Conservation (phyloP, 1,140 invertebrate species). For the Daktulosphaira vitifoliae region DNA sequence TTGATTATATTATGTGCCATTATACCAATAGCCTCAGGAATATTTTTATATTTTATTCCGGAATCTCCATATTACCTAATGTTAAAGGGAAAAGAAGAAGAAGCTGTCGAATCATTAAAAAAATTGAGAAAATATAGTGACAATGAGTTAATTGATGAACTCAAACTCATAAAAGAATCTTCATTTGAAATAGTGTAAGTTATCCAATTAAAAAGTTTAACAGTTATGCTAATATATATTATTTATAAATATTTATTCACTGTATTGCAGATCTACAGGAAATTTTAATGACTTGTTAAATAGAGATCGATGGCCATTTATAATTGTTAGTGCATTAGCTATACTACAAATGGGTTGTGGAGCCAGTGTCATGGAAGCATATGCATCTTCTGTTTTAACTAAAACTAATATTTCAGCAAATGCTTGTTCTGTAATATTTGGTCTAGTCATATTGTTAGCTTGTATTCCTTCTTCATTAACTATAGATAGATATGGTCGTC, state of each 20-base stretch:
- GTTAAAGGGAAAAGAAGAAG: conserved; percentile 50
- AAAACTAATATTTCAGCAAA: conserved; percentile 47
- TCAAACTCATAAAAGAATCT: conserved; percentile 33
- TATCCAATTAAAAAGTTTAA: conserved; percentile 48
- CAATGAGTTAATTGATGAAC: conserved; percentile 30
- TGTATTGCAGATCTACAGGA: background rate
- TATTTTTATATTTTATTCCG: conserved; percentile 64
- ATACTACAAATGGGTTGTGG: conserved; percentile 67
- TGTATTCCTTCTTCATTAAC: conserved; percentile 54
- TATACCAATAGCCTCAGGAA: conserved; percentile 54
- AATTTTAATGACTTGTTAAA: conserved; percentile 35
- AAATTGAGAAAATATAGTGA: conserved; percentile 50
- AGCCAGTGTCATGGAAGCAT: conserved; percentile 63
- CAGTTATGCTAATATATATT: no score
- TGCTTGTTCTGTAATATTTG: conserved; percentile 56
- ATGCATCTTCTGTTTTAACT: conserved; percentile 50
- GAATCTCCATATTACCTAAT: conserved; percentile 71
- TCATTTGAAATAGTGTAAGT: conserved; percentile 35
- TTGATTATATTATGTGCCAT: conserved; percentile 56
- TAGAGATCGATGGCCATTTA: conserved; percentile 49
- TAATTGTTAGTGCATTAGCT: conserved; percentile 57
- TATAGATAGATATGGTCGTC: conserved; percentile 62
- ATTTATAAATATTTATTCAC: background rate
- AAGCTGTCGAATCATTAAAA: conserved; percentile 55
- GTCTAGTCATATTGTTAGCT: conserved; percentile 56